phyloP scores from a whole-genome alignment of 2,888 invertebrate species.

The Morpho helenor region DNA sequence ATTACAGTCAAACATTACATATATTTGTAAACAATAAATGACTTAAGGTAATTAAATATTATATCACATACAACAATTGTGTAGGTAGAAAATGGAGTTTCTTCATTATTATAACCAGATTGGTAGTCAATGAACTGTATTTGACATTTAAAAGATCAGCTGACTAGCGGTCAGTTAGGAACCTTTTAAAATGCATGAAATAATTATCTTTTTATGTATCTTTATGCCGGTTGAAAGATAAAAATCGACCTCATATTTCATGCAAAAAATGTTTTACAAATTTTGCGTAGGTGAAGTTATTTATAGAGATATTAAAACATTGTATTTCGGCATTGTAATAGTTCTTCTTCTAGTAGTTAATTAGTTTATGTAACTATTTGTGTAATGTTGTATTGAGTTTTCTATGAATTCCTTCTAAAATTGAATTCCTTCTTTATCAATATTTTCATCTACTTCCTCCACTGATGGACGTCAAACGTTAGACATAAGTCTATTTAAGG shows the following conservation, averaged over 20 bases:
- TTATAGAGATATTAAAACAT: not conserved
- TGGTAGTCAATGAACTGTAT: conserved; percentile 13
- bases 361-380: not conserved
- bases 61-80: too few species aligned
- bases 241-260: conserved; percentile 9
- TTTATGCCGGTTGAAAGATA: conserved; percentile 5
- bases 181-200: conserved; percentile 5
- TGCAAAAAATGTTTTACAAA: conserved; percentile 3
- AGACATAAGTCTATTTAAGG: too few species aligned
- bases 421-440: too few species aligned
- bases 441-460: too few species aligned
- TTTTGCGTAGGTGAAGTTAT: not conserved
- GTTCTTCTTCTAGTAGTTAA: not conserved
- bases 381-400: not conserved
- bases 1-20: too few species aligned
- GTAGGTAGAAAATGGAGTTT: not conserved
- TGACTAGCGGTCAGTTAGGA: conserved; percentile 6
- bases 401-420: too few species aligned
- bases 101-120: not conserved
- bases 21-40: too few species aligned
- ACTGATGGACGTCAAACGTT: too few species aligned
- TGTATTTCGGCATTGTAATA: not conserved
- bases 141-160: conserved; percentile 22
- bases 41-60: too few species aligned
- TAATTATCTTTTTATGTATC: conserved; percentile 7